Percentiles rank a stretch among this genome's conserved stretches.
phyloP scores from a whole-genome alignment of 2,113 vertebrate genomes.

The Motacilla alba region DNA sequence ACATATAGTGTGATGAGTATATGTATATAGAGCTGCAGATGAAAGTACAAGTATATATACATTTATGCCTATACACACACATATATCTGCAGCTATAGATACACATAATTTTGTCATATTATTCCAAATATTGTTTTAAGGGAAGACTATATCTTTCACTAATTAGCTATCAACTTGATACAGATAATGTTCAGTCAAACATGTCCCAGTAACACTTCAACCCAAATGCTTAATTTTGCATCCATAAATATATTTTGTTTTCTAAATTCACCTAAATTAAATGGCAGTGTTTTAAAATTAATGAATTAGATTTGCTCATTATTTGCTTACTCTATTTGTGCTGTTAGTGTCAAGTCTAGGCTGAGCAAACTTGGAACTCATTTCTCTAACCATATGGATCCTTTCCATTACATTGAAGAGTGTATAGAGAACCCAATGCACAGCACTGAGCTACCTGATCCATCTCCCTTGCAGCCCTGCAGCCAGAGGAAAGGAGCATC shows the following conservation, averaged over 20 bases:
- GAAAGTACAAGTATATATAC: background rate
- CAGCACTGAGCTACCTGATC: background rate
- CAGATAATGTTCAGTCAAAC: background rate
- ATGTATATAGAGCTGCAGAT: background rate
- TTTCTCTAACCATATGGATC: background rate
- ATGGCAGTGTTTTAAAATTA: background rate
- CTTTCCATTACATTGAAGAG: background rate
- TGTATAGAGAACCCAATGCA: background rate
- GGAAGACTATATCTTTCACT: background rate
- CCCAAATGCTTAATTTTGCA: background rate
- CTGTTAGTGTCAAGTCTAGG: background rate
- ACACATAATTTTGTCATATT: background rate
- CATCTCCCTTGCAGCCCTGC: background rate
- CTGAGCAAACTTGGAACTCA: background rate
- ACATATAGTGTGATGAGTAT: background rate
- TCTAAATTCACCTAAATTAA: background rate
- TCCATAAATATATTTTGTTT: background rate
- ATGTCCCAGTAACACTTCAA: background rate
- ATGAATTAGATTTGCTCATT: background rate
- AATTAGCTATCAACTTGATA: background rate
- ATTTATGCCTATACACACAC: too few species aligned
- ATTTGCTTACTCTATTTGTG: background rate
- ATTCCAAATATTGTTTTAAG: background rate
- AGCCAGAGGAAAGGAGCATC: background rate
- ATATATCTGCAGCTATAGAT: too few species aligned